These are phyloP conservation scores for Drosophila mayaguana DNA, from an alignment of 2,888 invertebrate genomes.

Conservation along the genomic window DNA sequence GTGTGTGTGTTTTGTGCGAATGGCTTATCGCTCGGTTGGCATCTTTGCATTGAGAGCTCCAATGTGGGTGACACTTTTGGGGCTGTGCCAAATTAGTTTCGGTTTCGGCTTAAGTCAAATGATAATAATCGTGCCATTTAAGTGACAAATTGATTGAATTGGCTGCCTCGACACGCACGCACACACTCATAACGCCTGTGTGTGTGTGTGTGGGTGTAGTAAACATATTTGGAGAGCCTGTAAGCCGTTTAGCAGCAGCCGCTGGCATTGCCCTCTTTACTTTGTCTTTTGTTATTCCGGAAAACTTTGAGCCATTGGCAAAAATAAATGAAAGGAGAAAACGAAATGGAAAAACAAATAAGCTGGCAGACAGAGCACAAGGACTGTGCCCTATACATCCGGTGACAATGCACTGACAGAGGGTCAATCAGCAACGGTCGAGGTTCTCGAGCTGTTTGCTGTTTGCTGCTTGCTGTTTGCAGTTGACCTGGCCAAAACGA, in stretches of 20 bases:
- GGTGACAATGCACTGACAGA: slow-evolving; percentile 66
- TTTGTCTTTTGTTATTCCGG: slow-evolving; percentile 40
- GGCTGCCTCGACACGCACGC: neutral
- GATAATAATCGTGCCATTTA: slow-evolving; percentile 58
- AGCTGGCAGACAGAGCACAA: slow-evolving; percentile 34
- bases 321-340: slow-evolving; percentile 7
- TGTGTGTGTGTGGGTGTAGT: slow-evolving; percentile 30
- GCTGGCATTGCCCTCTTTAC: slow-evolving; percentile 22
- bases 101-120: slow-evolving; percentile 39
- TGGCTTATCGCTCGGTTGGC: slow-evolving; percentile 23
- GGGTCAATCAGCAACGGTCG: slow-evolving; percentile 49
- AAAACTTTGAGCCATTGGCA: slow-evolving; percentile 63
- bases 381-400: slow-evolving; percentile 47
- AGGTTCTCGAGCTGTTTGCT: slow-evolving; percentile 25
- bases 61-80: slow-evolving; percentile 62
- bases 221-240: slow-evolving; percentile 37
- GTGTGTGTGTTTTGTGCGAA: neutral
- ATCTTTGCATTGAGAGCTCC: slow-evolving; percentile 20
- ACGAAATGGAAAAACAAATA: slow-evolving; percentile 50
- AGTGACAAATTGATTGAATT: slow-evolving; percentile 59
- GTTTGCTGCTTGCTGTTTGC: slow-evolving; percentile 25
- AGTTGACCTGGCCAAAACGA: slow-evolving; percentile 49
- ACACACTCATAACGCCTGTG: neutral
- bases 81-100: slow-evolving; percentile 67
- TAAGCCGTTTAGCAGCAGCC: slow-evolving; percentile 50